Conservation (phyloP, 1,140 invertebrate species). For the Cotesia vestalis region DNA sequence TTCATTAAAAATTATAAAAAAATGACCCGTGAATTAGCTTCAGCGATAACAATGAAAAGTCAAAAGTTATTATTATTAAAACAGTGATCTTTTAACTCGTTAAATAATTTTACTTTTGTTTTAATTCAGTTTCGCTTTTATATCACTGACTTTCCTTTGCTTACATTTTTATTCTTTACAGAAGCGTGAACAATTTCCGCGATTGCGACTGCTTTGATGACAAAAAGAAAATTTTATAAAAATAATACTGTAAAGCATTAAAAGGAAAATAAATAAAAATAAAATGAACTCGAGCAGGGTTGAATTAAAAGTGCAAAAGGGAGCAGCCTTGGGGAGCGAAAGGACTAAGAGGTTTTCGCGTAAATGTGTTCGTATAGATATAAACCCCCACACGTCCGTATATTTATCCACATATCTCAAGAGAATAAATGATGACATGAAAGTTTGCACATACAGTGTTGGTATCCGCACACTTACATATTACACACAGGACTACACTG, state of each 20-base stretch:
- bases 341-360: conserved; percentile 12
- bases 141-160: neutral
- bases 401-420: neutral
- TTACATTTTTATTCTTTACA: neutral
- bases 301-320: conserved; percentile 3
- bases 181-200: conserved; percentile 1
- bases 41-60: no score
- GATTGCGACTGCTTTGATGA: conserved; percentile 2
- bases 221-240: neutral
- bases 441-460: conserved; percentile 8
- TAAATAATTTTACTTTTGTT: no score
- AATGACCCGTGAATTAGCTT: no score
- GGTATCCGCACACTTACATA: neutral
- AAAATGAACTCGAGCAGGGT: neutral
- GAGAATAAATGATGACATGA: conserved; percentile 5
- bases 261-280: neutral
- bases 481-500: no score
- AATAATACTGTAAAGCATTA: neutral
- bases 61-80: no score
- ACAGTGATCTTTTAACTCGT: no score
- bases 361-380: neutral
- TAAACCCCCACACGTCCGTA: no score
- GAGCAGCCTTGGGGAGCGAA: neutral
- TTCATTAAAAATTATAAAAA: no score
- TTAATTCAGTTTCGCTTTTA: neutral